Percentiles rank a stretch among this genome's conserved stretches.
phyloP scores from a whole-genome alignment of 2,113 vertebrate genomes.

The Pogona vitticeps region DNA sequence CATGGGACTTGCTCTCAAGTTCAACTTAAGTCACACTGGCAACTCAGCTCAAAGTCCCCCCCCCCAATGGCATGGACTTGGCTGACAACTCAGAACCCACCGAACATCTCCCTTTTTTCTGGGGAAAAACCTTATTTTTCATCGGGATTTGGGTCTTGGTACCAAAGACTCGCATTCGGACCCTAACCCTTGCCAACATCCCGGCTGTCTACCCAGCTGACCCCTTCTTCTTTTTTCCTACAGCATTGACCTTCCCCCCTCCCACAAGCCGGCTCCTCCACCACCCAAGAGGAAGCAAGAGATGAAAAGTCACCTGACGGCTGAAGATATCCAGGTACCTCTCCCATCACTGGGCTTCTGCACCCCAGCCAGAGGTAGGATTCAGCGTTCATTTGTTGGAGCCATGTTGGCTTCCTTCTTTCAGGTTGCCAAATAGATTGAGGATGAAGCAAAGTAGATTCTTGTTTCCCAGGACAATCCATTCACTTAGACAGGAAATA shows the following conservation, averaged over 20 bases:
- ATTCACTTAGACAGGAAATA: background rate
- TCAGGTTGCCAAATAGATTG: background rate
- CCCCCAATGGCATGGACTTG: too few relatives aligned
- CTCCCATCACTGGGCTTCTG: background rate
- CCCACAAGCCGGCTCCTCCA: conserved; percentile 85
- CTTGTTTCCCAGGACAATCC: background rate
- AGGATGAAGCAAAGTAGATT: background rate
- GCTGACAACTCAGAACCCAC: too few relatives aligned
- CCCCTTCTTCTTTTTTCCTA: conserved; percentile 60
- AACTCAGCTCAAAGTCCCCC: too few relatives aligned
- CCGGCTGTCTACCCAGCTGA: conserved; percentile 17
- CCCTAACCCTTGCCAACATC: too few relatives aligned
- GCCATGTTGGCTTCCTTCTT: background rate
- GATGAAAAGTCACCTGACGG: conserved; percentile 83
- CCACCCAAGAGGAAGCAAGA: conserved; percentile 85
- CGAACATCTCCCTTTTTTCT: too few relatives aligned
- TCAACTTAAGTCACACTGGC: too few relatives aligned
- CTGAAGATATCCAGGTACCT: conserved; percentile 89
- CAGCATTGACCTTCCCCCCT: conserved; percentile 85
- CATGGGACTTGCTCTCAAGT: too few relatives aligned
- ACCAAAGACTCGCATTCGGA: too few relatives aligned
- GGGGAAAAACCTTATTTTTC: too few relatives aligned
- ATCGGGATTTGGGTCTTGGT: too few relatives aligned
- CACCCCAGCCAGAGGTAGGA: background rate
- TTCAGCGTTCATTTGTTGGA: too few relatives aligned